phyloP scores from a whole-genome alignment of 2,797 vertebrate genomes.

The Galagoides demidoff region DNA sequence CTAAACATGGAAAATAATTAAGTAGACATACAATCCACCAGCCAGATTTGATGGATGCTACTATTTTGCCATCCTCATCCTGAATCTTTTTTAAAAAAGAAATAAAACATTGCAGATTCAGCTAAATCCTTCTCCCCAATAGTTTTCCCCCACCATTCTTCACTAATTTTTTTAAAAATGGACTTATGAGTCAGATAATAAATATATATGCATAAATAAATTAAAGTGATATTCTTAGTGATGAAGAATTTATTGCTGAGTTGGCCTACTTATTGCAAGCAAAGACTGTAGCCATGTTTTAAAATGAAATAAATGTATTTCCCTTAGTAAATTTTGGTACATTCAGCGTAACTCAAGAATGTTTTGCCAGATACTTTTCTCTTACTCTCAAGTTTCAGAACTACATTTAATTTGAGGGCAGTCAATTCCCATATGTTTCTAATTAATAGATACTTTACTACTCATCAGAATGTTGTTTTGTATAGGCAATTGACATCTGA shows the following conservation, averaged over 20 bases:
- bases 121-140: neutral
- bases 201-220: neutral
- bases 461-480: constrained; percentile 61
- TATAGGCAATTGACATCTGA: constrained; percentile 45
- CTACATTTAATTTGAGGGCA: constrained; percentile 58
- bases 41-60: constrained; percentile 9
- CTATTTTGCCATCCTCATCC: constrained; percentile 45
- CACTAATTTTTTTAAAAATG: neutral
- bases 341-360: constrained; percentile 58
- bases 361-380: constrained; percentile 31
- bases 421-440: constrained; percentile 59
- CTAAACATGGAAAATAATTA: constrained; percentile 9
- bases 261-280: constrained; percentile 35
- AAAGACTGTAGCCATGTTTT: constrained; percentile 1
- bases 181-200: constrained; percentile 27
- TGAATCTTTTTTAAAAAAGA: neutral
- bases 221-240: constrained; percentile 29
- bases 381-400: constrained; percentile 48
- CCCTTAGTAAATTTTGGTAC: constrained; percentile 45
- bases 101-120: neutral
- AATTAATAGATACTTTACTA: constrained; percentile 66
- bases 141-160: neutral
- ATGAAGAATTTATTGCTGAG: constrained; percentile 29
- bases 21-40: neutral
- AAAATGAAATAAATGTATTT: constrained; percentile 44